These are phyloP conservation scores for Rostratula benghalensis DNA, from an alignment of 2,113 vertebrate species.

Conservation along the genomic window DNA sequence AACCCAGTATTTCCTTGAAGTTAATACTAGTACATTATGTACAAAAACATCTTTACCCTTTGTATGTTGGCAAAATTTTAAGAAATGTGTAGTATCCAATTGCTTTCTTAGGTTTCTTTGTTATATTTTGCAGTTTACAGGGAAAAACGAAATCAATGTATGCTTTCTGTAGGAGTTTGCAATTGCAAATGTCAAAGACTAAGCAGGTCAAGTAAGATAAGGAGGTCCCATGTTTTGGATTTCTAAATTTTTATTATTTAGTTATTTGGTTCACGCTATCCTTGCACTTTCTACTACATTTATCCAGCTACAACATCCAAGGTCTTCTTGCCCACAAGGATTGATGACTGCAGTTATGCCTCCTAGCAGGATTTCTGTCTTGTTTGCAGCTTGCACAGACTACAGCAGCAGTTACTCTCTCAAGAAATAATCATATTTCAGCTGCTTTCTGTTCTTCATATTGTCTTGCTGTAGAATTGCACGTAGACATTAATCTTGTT, in stretches of 20 bases:
- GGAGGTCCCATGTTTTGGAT: not conserved
- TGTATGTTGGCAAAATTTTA: not conserved
- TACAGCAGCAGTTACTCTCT: not conserved
- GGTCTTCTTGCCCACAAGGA: not conserved
- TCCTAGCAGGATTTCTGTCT: constrained; percentile 4
- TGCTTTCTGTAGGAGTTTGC: not conserved
- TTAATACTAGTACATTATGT: not conserved
- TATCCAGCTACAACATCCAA: not conserved
- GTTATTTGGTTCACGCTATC: not conserved
- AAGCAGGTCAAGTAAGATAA: not conserved
- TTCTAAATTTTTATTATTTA: not conserved
- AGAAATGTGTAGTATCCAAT: not conserved
- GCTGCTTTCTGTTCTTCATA: not conserved
- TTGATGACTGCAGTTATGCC: not conserved
- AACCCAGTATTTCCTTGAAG: accelerated
- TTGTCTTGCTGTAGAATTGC: not conserved
- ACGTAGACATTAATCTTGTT: not conserved
- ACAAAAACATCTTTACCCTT: not conserved
- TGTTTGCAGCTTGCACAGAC: not conserved
- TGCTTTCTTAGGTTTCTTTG: not conserved
- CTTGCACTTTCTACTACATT: not conserved
- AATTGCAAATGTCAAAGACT: not conserved
- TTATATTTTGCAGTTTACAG: not conserved
- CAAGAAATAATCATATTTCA: not conserved
- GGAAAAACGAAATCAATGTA: accelerated